These are phyloP conservation scores for Drosophila pegasa DNA, from an alignment of 2,888 invertebrate genomes.

Conservation along the genomic window DNA sequence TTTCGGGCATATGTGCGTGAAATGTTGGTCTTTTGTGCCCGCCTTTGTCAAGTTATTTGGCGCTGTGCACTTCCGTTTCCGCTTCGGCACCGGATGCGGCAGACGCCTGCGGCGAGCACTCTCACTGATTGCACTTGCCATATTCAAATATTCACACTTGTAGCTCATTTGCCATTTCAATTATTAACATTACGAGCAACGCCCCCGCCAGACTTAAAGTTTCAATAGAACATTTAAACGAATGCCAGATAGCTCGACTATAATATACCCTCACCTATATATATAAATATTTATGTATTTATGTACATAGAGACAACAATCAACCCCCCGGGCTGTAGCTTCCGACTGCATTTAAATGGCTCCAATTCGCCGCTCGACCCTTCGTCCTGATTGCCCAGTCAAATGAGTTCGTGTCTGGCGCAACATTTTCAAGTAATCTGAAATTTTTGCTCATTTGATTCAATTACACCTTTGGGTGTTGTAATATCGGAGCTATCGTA, in stretches of 20 bases:
- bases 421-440: slow-evolving; percentile 73
- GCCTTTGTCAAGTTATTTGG: slow-evolving; percentile 13
- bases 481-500: slow-evolving; percentile 69
- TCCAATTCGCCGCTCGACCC: slow-evolving; percentile 3
- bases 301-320: background rate
- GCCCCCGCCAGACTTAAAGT: slow-evolving; percentile 18
- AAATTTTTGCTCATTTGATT: slow-evolving; percentile 82
- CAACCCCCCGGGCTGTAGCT: slow-evolving; percentile 2
- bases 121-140: slow-evolving; percentile 61
- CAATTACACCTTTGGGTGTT: slow-evolving; percentile 84
- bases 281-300: background rate
- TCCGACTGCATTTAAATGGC: slow-evolving; percentile 49
- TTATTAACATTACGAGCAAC: slow-evolving; percentile 42
- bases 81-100: slow-evolving; percentile 58
- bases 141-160: slow-evolving; percentile 43
- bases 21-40: slow-evolving; percentile 33
- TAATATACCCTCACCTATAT: slow-evolving; percentile 5
- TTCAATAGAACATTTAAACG: slow-evolving; percentile 21
- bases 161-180: slow-evolving; percentile 51
- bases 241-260: background rate
- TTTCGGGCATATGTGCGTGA: slow-evolving; percentile 72
- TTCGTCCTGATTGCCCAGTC: slow-evolving; percentile 48
- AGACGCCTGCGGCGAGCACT: slow-evolving; percentile 71
- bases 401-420: slow-evolving; percentile 62
- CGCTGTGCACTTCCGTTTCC: slow-evolving; percentile 62